A percentile compares a stretch with the other conserved stretches of the same genome.
Evolutionary conservation across 2,888 invertebrate genomes (phyloP).

Genomic region (Spilarctia lutea): DNA sequence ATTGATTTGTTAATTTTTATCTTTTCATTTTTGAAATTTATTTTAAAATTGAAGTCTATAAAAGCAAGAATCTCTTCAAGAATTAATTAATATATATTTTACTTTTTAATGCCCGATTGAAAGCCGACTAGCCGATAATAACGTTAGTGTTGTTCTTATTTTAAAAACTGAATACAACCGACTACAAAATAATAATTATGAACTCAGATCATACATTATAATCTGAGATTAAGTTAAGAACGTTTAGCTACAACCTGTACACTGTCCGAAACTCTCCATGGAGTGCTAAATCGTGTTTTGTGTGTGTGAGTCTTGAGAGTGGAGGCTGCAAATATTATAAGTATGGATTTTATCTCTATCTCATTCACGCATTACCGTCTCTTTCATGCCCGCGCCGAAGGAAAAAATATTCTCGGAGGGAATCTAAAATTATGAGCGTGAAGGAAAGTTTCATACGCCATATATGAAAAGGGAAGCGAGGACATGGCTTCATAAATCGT

Average conservation of each 20-base stretch:
- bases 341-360: constrained; percentile 84
- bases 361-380: constrained; percentile 64
- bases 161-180: neutral
- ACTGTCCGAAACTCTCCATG: constrained; percentile 78
- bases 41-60: no score
- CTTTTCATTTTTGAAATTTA: no score
- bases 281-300: constrained; percentile 78
- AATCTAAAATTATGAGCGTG: constrained; percentile 81
- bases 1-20: no score
- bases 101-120: no score
- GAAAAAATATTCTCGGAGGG: constrained; percentile 80
- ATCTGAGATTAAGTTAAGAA: neutral
- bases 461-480: constrained; percentile 79
- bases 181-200: neutral
- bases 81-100: no score
- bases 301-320: constrained; percentile 77
- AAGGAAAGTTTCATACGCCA: constrained; percentile 68
- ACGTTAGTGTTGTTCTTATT: neutral
- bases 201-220: neutral
- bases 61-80: no score
- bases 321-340: constrained; percentile 86
- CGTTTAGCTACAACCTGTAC: constrained; percentile 62
- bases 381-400: constrained; percentile 67
- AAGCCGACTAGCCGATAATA: no score
- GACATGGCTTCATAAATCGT: constrained; percentile 79